These are phyloP conservation scores for Enteromius treurensis DNA, from an alignment of 2,797 vertebrate species.

Conservation along the genomic window DNA sequence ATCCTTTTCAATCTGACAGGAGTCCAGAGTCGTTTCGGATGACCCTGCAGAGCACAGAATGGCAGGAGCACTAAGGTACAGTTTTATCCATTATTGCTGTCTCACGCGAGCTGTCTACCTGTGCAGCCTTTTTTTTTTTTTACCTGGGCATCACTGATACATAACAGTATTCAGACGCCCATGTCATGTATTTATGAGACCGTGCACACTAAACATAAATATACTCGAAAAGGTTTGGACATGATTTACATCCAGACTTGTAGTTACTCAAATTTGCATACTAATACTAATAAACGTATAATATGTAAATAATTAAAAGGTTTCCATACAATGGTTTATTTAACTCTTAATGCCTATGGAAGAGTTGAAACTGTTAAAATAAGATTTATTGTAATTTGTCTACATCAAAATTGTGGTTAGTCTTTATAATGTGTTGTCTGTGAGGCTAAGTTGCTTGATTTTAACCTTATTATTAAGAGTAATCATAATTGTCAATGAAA, in stretches of 20 bases:
- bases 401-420: neutral
- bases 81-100: neutral
- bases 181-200: neutral
- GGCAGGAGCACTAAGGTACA: constrained; percentile 75
- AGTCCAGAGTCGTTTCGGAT: constrained; percentile 46
- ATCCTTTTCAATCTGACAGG: constrained; percentile 50
- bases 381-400: neutral
- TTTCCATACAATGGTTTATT: neutral
- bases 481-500: neutral
- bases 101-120: neutral
- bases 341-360: neutral
- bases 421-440: neutral
- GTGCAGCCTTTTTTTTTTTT: neutral
- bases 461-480: neutral
- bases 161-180: neutral
- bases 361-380: neutral
- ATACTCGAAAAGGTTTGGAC: neutral
- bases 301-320: neutral
- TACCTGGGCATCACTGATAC: neutral
- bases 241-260: neutral
- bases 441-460: neutral
- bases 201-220: neutral
- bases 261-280: neutral
- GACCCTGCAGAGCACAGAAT: constrained; percentile 63
- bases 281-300: neutral